Base-by-base conservation (phyloP, 1,140 invertebrate genomes). In the Hydropsyche tenuis region DNA sequence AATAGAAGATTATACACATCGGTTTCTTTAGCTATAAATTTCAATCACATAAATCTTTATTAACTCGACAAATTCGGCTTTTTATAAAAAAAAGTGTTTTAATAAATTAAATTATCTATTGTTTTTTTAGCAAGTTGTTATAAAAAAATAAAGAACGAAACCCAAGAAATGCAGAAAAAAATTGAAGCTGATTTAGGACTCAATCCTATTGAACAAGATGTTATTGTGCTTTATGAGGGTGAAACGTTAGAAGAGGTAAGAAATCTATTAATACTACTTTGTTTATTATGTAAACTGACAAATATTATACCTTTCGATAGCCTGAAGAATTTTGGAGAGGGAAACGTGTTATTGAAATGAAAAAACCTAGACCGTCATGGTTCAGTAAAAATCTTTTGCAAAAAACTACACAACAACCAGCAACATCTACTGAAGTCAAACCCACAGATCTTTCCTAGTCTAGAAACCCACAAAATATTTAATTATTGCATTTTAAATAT, bases 381-480 rank as follows among this genome's bases (percentile, higher is more conserved):
- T 95, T 94, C 79, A 87, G 90, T 77, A 90, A 90, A 80, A 95
- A 95, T 85, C 84, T 97, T 51, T 80, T 96, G 22, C 89, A 95
- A 78, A 90, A 91, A 81, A 88, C 89, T 23, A 92, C 91, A 20
- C 86, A 91, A 77, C 85, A 89, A 77, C 85, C 88, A 22, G 87
- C 89, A 1, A 83, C 88, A 23, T 87, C 86, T 9, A 91, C 86
- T 77, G 89, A 92, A 83, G 86, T 93, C 1, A 91, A 93, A 81
- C 91, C 91, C 48, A 88, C 88, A 20, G 86, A 92, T 76, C 83
- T 93, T 80, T n/a, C n/a, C n/a, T n/a, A n/a, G 90, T 88, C 42
- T 93, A 88, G 83, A 37, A 37, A 37, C 9, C 9, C 9, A 37
- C 30, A 37, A 37, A 37, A 37, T 37, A 37, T 4, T 37, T 4